Evolutionary conservation across 2,797 vertebrate genomes (phyloP), one percentile per base, ranked within the genome.

Genomic region (Xerus rutilus): DNA sequence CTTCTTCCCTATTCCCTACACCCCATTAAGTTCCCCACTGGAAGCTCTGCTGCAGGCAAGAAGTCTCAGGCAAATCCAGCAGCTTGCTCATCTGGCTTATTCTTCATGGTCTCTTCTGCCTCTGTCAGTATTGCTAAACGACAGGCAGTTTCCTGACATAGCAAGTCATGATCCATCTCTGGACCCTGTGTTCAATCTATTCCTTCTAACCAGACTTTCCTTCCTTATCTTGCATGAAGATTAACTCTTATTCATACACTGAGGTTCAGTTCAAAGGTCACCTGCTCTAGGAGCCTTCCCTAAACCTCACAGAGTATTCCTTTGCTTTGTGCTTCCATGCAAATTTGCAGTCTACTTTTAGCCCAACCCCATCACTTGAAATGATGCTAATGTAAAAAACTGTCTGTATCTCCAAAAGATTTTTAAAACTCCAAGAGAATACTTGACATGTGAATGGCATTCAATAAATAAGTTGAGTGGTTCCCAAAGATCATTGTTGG

Each of bases 371-470:
- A 83, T 78, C 45, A 3, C 73, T 54, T 45, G 25, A 57, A 88
- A 70, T 17, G 70, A 17, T 25, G 88, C 4, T 47, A 3, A 85
- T 25, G 4, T 43, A 8, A 87, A 59, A 39, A 84, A 17, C 39
- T 81, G 47, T 59, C 54, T 45, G 18, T 18, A 57, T 39, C 67
- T n/a, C 64, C 43, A 69, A 62, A 0, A 15, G 25, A n/a, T 65
- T 57, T 49, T 89, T 59, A 57, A 78, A 92, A 77, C 21, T 79
- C 45, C 52, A 85, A 81, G 47, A 20, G 72, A 74, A 49, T 45
- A 32, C 35, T 7, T n/a, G 77, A 62, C 57, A 45, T 7, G 7
- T 28, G 14, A 14, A 20, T 49, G 20, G 43, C 7, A 86, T 54
- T n/a, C 90, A 92, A 15, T 39, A 64, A 74, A 57, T 6, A 64